Conservation (phyloP, 2,797 vertebrate species). For the Neosalanx taihuensis region DNA sequence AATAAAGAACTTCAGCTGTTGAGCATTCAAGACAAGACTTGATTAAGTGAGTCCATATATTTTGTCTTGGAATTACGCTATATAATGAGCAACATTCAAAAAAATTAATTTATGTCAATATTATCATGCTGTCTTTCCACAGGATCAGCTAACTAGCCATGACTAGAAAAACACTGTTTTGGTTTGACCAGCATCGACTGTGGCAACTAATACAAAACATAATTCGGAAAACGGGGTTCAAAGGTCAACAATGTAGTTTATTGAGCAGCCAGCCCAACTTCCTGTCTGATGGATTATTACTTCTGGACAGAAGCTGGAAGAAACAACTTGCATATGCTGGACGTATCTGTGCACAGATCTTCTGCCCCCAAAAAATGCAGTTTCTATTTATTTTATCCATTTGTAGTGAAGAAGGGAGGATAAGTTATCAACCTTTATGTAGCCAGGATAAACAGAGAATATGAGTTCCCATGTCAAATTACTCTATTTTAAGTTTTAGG, state of each 20-base stretch:
- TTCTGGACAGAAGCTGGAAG: neutral
- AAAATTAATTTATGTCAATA: too few relatives aligned
- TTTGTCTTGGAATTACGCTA: too few relatives aligned
- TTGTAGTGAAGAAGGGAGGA: conserved; percentile 11
- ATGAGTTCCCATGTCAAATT: conserved; percentile 33
- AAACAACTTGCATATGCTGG: neutral
- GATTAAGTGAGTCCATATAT: too few relatives aligned
- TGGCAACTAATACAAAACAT: too few relatives aligned
- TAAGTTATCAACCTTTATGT: conserved; percentile 22
- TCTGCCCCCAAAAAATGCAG: neutral
- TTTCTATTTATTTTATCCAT: conserved; percentile 16
- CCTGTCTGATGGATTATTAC: conserved; percentile 7
- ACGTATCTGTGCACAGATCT: conserved; percentile 9
- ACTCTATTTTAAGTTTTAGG: conserved; percentile 26
- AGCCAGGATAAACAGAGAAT: conserved; percentile 28
- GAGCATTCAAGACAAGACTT: too few relatives aligned
- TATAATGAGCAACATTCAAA: too few relatives aligned
- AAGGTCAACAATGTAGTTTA: neutral
- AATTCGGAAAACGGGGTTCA: neutral
- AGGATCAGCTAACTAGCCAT: too few relatives aligned
- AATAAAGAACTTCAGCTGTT: too few relatives aligned
- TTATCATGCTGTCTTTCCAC: too few relatives aligned
- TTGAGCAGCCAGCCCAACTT: neutral
- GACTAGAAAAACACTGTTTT: too few relatives aligned
- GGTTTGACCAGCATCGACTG: too few relatives aligned